Base-by-base conservation (phyloP, 1,140 invertebrate genomes). In the Leptopilina clavipes region DNA sequence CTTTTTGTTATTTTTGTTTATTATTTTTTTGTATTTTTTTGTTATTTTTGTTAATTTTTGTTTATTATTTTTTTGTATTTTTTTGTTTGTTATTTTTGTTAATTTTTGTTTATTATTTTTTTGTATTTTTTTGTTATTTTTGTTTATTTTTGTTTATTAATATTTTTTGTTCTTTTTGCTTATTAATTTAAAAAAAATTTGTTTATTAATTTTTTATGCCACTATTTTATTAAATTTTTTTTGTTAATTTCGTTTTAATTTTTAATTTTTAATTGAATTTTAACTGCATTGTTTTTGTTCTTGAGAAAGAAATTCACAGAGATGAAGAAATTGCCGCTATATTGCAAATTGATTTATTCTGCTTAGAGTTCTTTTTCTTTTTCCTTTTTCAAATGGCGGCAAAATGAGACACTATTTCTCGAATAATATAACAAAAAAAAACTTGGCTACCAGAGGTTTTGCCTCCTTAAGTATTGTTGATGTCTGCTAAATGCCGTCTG, bases 301-400 rank as follows among this genome's bases (percentile, higher is more conserved):
- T n/a, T 65, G 59, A 65, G 12, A 65, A 65, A 65, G 59, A 65
- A 65, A 37, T 11, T 7, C 56, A 25, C 25, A 5, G 3, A 25
- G 56, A 65, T 25, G 11, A 25, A 65, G 19, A n/a, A 65, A 65
- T 65, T 22, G 14, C 56, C 22, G 56, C 59, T 65, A 65, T n/a
- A n/a, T 65, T 65, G 59, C 59, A 31, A 65, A 65, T 65, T 65
- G 59, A 65, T 65, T 65, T 65, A 65, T 65, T 31, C 59, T 31
- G 59, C 59, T 6, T 65, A 14, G 59, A 31, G 37, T 1, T 40
- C 7, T 40, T 40, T 40, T 40, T 40, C 7, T 40, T 40, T 40
- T 40, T 14, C 25, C 25, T 37, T 65, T 37, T 65, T 11, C 56
- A 25, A 22, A n/a, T 11, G 22, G 22, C 59, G 22, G 59, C 59